These are phyloP conservation scores for Agrotis exclamationis DNA, from an alignment of 2,888 invertebrate genomes.

Conservation along the genomic window DNA sequence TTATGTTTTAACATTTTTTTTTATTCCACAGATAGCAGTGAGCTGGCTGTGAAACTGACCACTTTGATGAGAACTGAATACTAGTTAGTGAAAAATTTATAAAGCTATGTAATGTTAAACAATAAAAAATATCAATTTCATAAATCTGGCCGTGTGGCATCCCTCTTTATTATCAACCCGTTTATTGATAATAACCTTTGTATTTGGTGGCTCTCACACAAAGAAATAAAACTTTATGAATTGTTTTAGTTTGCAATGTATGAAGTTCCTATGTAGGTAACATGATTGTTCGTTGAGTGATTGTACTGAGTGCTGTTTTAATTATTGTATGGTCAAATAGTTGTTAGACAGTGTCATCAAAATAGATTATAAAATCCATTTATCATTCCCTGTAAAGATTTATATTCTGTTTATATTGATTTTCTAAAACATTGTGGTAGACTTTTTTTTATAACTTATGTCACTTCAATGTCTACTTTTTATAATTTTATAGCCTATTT, in stretches of 20 bases:
- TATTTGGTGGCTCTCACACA: constrained; percentile 50
- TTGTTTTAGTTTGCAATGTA: background rate
- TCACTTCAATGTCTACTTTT: no score
- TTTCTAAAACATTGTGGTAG: no score
- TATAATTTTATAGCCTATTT: no score
- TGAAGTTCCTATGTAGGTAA: constrained; percentile 38
- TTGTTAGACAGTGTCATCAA: no score
- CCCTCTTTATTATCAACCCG: constrained; percentile 48
- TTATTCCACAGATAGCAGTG: constrained; percentile 82
- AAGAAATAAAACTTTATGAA: background rate
- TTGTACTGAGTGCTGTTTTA: background rate
- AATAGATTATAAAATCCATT: no score
- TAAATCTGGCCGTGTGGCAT: constrained; percentile 59
- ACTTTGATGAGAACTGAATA: constrained; percentile 76
- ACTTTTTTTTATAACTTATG: no score
- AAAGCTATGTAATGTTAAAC: constrained; percentile 65
- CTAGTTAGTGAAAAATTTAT: constrained; percentile 78
- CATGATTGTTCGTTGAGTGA: background rate
- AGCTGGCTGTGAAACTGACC: constrained; percentile 73
- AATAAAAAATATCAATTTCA: constrained; percentile 67
- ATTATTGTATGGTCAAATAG: background rate
- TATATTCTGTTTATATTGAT: no score
- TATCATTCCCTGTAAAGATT: no score
- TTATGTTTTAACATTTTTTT: constrained; percentile 9
- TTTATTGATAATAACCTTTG: constrained; percentile 37